These are phyloP conservation scores for Megathymus violae DNA, from an alignment of 1,140 invertebrate species.

Conservation along the genomic window DNA sequence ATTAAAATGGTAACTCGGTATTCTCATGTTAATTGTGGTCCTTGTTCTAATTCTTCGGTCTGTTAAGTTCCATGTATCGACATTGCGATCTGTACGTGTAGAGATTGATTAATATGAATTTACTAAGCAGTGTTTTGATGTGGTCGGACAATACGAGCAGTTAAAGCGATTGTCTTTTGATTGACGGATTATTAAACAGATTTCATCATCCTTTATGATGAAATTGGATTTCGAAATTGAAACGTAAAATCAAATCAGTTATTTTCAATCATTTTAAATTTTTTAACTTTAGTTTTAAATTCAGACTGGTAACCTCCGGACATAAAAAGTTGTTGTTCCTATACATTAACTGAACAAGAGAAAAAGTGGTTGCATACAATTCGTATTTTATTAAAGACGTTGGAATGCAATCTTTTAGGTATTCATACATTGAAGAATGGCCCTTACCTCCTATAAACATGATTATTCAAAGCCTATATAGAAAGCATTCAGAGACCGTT, in stretches of 20 bases:
- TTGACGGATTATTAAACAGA: no score
- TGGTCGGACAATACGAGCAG: no score
- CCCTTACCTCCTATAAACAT: slow-evolving; percentile 19
- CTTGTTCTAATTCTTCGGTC: slow-evolving; percentile 46
- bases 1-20: slow-evolving; percentile 41
- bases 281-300: no score
- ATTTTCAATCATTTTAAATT: no score
- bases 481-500: slow-evolving; percentile 27
- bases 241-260: no score
- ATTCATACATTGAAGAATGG: slow-evolving; percentile 29
- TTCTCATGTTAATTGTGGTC: slow-evolving; percentile 47
- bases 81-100: slow-evolving; percentile 16
- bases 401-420: slow-evolving; percentile 32
- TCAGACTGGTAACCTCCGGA: background rate
- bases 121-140: no score
- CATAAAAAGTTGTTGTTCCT: slow-evolving; percentile 17
- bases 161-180: no score
- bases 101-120: background rate
- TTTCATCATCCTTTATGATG: no score
- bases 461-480: slow-evolving; percentile 31
- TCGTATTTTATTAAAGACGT: slow-evolving; percentile 28
- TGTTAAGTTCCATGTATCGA: slow-evolving; percentile 33
- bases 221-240: background rate
- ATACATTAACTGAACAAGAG: slow-evolving; percentile 17
- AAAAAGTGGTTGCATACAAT: slow-evolving; percentile 29